Evolutionary conservation across 2,113 vertebrate genomes (phyloP).

Genomic region (Corythaixoides concolor): DNA sequence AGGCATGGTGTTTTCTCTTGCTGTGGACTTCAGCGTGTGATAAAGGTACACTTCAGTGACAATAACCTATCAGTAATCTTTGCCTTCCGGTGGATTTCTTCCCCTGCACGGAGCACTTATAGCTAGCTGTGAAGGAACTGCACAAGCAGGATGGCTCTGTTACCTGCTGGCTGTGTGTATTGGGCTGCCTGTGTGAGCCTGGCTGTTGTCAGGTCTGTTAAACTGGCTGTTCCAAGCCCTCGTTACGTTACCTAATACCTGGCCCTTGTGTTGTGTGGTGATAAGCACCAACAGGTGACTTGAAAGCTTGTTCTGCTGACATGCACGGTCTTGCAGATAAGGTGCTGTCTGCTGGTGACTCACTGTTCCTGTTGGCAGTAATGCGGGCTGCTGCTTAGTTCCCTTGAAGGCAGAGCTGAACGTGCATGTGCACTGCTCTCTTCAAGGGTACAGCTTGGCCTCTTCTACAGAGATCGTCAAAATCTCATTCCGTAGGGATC

Average conservation of each 20-base stretch:
- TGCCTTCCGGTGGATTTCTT: not conserved
- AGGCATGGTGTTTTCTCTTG: not conserved
- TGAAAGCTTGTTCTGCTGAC: not conserved
- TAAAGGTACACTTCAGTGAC: not conserved
- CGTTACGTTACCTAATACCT: not conserved
- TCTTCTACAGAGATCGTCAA: not conserved
- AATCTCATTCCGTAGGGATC: not conserved
- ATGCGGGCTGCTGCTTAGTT: not conserved
- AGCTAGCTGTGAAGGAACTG: not conserved
- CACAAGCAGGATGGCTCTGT: not conserved
- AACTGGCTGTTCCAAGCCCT: not conserved
- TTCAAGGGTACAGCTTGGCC: not conserved
- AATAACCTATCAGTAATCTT: not conserved
- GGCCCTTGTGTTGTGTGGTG: not conserved
- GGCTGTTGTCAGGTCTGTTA: not conserved
- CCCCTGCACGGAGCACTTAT: fast-evolving
- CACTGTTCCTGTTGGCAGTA: not conserved
- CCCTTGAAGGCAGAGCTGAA: not conserved
- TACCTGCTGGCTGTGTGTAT: not conserved
- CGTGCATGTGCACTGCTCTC: too few species aligned
- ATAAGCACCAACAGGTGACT: not conserved
- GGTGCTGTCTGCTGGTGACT: not conserved
- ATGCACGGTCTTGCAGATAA: not conserved
- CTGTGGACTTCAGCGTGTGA: not conserved
- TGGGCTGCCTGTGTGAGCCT: not conserved